Evolutionary conservation across 2,888 invertebrate genomes (phyloP), one percentile per base, ranked within the genome.

Genomic region (Drosophila recens): DNA sequence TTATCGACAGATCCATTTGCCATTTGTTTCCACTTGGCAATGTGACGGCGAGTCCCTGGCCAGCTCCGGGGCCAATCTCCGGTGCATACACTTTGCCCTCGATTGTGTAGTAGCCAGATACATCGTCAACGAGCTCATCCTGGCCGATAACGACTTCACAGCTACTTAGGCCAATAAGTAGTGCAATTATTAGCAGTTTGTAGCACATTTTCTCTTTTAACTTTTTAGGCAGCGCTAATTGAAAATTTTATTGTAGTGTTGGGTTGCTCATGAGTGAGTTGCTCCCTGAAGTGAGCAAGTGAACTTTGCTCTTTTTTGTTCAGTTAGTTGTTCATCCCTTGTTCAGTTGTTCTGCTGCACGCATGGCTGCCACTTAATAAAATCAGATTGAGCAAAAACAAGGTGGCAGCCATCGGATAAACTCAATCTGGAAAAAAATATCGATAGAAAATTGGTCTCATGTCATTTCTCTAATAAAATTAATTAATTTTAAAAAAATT

Each of bases 31-130:
- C 93, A 27, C 53, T 70, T 61, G 79, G 54, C 61, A 78, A 6
- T 3, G 70, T 43, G 5, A 81, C 57, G 4, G 78, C 56, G 10
- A 62, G 46, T 30, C 76, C 72, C 54, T 65, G 68, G 20, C 52
- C 36, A 4, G 57, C 27, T 34, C 58, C 67, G 13, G 73, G 73
- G 15, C 72, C 75, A 93, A 93, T 54, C 93, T 96, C 96, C 33
- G 96, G 95, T 0, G 96, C 95, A 91, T 95, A 96, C 4, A 97
- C 96, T 93, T 95, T 95, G 23, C 97, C 97, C 93, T 97, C 97
- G 49, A 97, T 96, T 38, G 94, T 94, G 90, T 96, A 96, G 68
- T 95, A 93, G 54, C 95, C 95, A 62, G 93, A 91, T 2, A 90
- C 68, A 30, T 94, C 93, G 13, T 91, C 91, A 0, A 75, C 76